Base-by-base conservation (phyloP, 2,797 vertebrate species). In the Semotilus atromaculatus region DNA sequence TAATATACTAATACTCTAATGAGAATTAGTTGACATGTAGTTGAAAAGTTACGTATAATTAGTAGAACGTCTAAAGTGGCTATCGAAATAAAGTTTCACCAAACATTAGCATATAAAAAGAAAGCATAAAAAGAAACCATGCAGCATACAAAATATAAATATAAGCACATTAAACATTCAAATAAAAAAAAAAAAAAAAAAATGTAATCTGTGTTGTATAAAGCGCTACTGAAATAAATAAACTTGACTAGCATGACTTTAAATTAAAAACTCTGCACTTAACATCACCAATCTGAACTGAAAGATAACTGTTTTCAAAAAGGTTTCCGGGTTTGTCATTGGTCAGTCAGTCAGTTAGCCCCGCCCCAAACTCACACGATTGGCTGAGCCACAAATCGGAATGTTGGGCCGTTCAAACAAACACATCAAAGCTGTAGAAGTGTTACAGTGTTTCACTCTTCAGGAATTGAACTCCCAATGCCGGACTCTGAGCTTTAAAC, bases 261-360 rank as follows among this genome's bases (percentile, higher is more conserved):
- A 55, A 55, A 55, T 55, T 9, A 55, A 23, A 23, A 55, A 3
- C 53, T 55, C 21, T 55, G 87, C 43, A 45, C 43, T 14, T 1
- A 45, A 45, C 14, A 48, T 48, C 16, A 5, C 45, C 14, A 16
- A 48, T 16, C 45, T 48, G 45, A 48, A 48, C 45, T 48, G 45
- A 48, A 48, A 5, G 45, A 48, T 16, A 89, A 53, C 85, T 83
- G 79, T 76, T 64, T 81, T 88, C 79, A 79, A 88, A 48, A 36
- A 87, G 36, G 21, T 23, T 38, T 38, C 19, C 4, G 2, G 19
- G 68, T 19, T 9, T 70, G 43, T 45, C 43, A 45, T 45, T 45
- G 13, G 23, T 18, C 68, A 43, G 14, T n/a, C 23, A 4, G 26
- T 26, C 21, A 1, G 11, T 45, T 5, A 72, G 70, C 43, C 40